A percentile compares a stretch with the other conserved stretches of the same genome.
Evolutionary conservation across 2,888 invertebrate species (phyloP).

Genomic region (Mantis religiosa): DNA sequence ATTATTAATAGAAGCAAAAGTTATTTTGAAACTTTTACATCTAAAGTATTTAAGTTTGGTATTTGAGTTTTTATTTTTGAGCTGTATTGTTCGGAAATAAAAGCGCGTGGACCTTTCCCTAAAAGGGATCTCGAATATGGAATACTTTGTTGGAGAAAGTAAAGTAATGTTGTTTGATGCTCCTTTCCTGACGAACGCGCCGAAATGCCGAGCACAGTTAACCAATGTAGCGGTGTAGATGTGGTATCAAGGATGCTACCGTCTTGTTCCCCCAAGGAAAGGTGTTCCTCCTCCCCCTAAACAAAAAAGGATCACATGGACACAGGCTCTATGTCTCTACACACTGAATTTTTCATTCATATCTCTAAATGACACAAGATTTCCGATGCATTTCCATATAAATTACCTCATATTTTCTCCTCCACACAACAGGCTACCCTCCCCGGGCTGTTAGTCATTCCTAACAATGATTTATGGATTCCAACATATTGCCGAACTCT

Average conservation of each 20-base stretch:
- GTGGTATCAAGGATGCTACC: background rate
- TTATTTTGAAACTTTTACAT: too few species aligned
- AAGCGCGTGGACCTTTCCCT: too few species aligned
- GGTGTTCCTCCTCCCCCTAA: background rate
- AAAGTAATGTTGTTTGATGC: too few species aligned
- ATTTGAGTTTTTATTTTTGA: too few species aligned
- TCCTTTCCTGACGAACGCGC: background rate
- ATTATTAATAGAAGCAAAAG: too few species aligned
- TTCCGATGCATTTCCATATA: conserved; percentile 49
- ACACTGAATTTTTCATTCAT: conserved; percentile 38
- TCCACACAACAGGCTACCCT: conserved; percentile 38
- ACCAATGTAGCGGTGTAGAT: background rate
- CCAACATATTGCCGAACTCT: conserved; percentile 48
- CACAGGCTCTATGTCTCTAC: conserved; percentile 3
- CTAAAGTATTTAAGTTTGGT: too few species aligned
- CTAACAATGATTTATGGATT: conserved; percentile 51
- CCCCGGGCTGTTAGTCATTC: conserved; percentile 50
- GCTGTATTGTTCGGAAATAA: too few species aligned
- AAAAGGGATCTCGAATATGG: too few species aligned
- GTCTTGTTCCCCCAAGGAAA: background rate
- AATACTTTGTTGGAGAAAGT: too few species aligned
- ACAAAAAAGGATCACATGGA: background rate
- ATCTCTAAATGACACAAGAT: conserved; percentile 36
- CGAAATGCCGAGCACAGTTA: background rate
- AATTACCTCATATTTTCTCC: conserved; percentile 52